Conservation (phyloP, 2,797 vertebrate genomes). For the Dallia pectoralis region DNA sequence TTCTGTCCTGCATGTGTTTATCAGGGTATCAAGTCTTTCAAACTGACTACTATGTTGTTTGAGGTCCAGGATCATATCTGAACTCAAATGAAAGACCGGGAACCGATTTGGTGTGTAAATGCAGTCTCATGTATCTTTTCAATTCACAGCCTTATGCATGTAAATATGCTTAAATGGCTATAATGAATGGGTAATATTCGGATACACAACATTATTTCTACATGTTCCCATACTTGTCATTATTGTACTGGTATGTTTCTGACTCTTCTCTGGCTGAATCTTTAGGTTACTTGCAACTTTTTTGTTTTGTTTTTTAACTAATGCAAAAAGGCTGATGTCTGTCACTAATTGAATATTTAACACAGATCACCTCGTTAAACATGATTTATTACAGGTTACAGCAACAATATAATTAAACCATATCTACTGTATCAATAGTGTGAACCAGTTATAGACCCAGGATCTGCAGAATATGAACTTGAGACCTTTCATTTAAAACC, state of each 20-base stretch:
- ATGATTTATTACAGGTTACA: background rate
- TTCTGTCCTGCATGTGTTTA: background rate
- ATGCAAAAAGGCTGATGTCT: background rate
- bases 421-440: background rate
- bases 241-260: background rate
- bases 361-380: background rate
- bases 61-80: background rate
- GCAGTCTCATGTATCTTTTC: background rate
- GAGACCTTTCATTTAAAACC: background rate
- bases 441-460: background rate
- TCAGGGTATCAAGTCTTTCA: background rate
- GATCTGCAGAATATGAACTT: slow-evolving; percentile 1
- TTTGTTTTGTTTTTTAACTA: background rate
- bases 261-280: background rate
- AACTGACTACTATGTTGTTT: slow-evolving; percentile 1
- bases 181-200: background rate
- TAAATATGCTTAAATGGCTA: background rate
- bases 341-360: background rate
- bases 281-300: background rate
- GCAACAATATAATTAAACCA: background rate
- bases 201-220: background rate
- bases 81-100: background rate
- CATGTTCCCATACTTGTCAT: background rate
- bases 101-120: background rate
- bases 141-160: background rate